Conservation (phyloP, 2,113 vertebrate species). For the Microtus richardsoni region DNA sequence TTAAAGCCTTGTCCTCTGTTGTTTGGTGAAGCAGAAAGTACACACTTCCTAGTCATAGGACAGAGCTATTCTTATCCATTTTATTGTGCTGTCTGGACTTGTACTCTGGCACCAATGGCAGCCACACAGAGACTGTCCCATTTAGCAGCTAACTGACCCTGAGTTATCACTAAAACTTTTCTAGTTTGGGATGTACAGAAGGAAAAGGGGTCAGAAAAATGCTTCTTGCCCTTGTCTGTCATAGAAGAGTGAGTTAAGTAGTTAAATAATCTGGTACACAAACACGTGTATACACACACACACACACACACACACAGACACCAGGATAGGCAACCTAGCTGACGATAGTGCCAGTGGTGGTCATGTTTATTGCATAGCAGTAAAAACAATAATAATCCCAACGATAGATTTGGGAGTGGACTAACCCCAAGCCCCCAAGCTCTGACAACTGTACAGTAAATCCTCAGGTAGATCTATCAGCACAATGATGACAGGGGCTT, state of each 20-base stretch:
- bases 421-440: conserved; percentile 60
- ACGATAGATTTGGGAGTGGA: conserved; percentile 61
- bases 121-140: conserved; percentile 7
- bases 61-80: neutral
- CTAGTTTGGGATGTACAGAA: neutral
- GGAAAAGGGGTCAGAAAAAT: neutral
- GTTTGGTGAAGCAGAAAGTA: neutral
- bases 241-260: conserved; percentile 3
- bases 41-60: neutral
- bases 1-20: neutral
- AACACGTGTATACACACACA: conserved; percentile 18
- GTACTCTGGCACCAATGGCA: neutral
- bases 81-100: neutral
- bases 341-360: conserved; percentile 45
- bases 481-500: conserved; percentile 59
- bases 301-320: conserved; percentile 20
- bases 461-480: conserved; percentile 73
- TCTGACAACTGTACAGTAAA: conserved; percentile 73
- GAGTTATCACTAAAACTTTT: neutral
- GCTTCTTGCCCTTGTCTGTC: neutral
- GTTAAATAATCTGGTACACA: neutral
- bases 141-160: neutral
- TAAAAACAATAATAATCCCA: conserved; percentile 77
- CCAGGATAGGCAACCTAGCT: neutral
- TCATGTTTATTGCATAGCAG: conserved; percentile 71